Evolutionary conservation across 2,113 vertebrate species (phyloP), one percentile per base, ranked within the genome.

Genomic region (Tautogolabrus adspersus): DNA sequence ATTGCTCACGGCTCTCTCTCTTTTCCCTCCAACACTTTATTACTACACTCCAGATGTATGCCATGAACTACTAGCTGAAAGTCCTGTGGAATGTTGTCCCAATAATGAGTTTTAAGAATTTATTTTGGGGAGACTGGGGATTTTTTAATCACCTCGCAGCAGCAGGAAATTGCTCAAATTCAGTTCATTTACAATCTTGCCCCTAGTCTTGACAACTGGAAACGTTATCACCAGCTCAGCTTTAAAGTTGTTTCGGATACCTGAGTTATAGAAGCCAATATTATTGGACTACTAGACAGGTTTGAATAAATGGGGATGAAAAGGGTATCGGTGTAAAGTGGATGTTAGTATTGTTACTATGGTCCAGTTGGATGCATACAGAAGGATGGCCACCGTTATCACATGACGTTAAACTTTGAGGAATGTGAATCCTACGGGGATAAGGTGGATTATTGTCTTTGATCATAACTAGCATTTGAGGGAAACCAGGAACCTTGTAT

Each of bases 401-500:
- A 87, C 88, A 89, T 91, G 86, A 89, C 12, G 13, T 71, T 69
- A 60, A 88, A 75, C 75, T 84, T 72, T 6, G 23, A 73, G 88
- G 89, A 93, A 92, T 92, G 83, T 90, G 59, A 84, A 89, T 83
- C 85, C 82, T 93, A 62, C 77, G 74, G 72, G 84, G 77, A 82
- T 91, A 76, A 91, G 79, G 69, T 89, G 87, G 91, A 91, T 91
- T 90, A 88, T 90, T 83, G 81, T 88, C 82, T 89, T 91, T 87
- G 78, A 91, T 88, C 72, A 91, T 87, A 63, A 83, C 70, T 76
- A 85, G 85, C 58, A 55, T 87, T 87, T 68, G 47, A 26, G 68
- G 47, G 38, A 87, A 84, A 83, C 65, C 54, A 82, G 86, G 86
- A 73, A 68, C 61, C 51, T 78, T 62, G 62, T 61, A 54, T 64